Percentiles rank a stretch among this genome's conserved stretches.
phyloP scores from a whole-genome alignment of 2,113 vertebrate genomes.

The Synodontis membranacea region DNA sequence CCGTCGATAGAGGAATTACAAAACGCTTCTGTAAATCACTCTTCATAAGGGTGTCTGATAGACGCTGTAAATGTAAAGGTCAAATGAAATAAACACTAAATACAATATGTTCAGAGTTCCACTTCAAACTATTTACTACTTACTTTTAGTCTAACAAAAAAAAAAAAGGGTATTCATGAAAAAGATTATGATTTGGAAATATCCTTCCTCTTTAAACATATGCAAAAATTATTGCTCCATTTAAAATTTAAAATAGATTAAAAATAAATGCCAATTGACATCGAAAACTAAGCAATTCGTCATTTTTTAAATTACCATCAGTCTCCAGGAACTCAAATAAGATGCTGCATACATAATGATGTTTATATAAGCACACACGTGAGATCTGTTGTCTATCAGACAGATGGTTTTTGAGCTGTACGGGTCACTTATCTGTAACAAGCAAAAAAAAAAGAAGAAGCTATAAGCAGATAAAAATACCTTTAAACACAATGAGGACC shows the following conservation, averaged over 20 bases:
- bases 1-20: neutral
- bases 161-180: neutral
- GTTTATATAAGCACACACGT: no score
- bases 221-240: neutral
- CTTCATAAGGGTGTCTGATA: neutral
- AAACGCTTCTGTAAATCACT: neutral
- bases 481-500: neutral
- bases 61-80: neutral
- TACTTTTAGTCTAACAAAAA: neutral
- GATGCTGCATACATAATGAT: neutral
- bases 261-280: no score
- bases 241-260: neutral
- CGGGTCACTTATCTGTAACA: neutral
- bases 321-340: neutral
- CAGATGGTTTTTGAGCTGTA: neutral
- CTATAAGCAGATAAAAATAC: neutral
- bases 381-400: neutral
- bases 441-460: no score
- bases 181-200: neutral
- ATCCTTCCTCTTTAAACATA: neutral
- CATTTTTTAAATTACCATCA: neutral
- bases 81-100: neutral
- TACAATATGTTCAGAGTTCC: neutral
- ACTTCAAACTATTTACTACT: neutral
- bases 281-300: no score